Evolutionary conservation across 1,140 invertebrate species (phyloP), one percentile per base, ranked within the genome.

Genomic region (Papilio polytes): DNA sequence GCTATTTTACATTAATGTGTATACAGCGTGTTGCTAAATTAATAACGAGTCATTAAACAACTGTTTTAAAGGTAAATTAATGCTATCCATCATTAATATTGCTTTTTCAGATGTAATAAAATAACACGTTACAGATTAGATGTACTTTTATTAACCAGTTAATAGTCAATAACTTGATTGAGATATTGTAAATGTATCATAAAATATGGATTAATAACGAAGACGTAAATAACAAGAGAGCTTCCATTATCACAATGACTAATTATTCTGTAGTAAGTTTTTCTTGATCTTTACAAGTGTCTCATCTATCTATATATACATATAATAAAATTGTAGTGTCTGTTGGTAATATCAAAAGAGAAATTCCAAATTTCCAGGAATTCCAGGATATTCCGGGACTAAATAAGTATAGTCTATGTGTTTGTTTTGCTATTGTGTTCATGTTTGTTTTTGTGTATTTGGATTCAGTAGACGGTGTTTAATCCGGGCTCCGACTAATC

Each of bases 1-100:
- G 77, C 56, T 78, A 7, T 66, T 78, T 78, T 78, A 56, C 56
- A 78, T 78, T 78, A 78, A 66, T 78, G 77, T 31, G 53, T 51
- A 31, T 76, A 51, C 20, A 26, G 74, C 12, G n/a, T 26, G 74
- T 13, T 74, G 18, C 63, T 31, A 70, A 70, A 31, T 31, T 70
- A 70, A 31, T 70, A 13, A 70, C 0, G 26, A 70, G 3, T 2
- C 2, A 12, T 70, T 70, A 31, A 70, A 36, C 26, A 70, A 70
- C 10, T 31, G 22, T 31, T 15, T 36, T 31, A 31, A 70, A 31
- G n/a, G 15, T 26, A 36, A 7, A 36, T 8, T 26, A 63, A 12
- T 63, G 20, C 8, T 12, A 63, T 15, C 18, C 51, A 6, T 63
- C 20, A 9, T 59, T 15, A 51, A n/a, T 53, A n/a, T 4, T n/a